phyloP scores from a whole-genome alignment of 2,888 invertebrate genomes.

The Cactoblastis cactorum region DNA sequence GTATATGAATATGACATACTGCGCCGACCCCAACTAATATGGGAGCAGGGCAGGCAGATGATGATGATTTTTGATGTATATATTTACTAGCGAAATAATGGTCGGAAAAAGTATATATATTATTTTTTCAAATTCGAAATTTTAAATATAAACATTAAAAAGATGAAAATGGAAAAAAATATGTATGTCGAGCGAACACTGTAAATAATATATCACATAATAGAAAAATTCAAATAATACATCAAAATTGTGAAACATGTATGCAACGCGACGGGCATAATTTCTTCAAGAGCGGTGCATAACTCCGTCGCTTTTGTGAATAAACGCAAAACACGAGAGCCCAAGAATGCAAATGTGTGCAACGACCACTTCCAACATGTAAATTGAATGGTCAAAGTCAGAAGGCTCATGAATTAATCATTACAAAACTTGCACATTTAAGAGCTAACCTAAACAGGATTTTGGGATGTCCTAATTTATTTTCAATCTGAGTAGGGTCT shows the following conservation, averaged over 20 bases:
- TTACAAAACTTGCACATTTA: constrained; percentile 64
- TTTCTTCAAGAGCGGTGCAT: neutral
- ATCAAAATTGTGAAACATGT: neutral
- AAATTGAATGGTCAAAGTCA: constrained; percentile 69
- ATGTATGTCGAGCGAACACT: too few relatives aligned
- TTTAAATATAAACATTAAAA: too few relatives aligned
- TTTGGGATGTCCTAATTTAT: constrained; percentile 61
- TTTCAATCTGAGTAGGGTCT: constrained; percentile 56
- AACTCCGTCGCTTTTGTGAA: neutral
- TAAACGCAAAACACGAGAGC: constrained; percentile 26
- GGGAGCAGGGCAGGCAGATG: too few relatives aligned
- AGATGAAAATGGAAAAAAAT: too few relatives aligned
- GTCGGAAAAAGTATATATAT: too few relatives aligned
- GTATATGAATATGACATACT: too few relatives aligned
- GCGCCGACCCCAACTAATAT: too few relatives aligned
- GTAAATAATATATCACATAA: too few relatives aligned
- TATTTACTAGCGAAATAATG: too few relatives aligned
- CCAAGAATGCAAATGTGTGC: constrained; percentile 61
- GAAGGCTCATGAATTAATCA: constrained; percentile 71
- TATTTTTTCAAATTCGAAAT: too few relatives aligned
- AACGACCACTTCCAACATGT: constrained; percentile 63
- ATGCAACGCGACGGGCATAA: neutral
- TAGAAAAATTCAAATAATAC: too few relatives aligned
- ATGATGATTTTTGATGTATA: too few relatives aligned
- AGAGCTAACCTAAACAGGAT: constrained; percentile 56